Evolutionary conservation across 1,140 invertebrate species (phyloP).

Genomic region (Calephelis virginiensis): DNA sequence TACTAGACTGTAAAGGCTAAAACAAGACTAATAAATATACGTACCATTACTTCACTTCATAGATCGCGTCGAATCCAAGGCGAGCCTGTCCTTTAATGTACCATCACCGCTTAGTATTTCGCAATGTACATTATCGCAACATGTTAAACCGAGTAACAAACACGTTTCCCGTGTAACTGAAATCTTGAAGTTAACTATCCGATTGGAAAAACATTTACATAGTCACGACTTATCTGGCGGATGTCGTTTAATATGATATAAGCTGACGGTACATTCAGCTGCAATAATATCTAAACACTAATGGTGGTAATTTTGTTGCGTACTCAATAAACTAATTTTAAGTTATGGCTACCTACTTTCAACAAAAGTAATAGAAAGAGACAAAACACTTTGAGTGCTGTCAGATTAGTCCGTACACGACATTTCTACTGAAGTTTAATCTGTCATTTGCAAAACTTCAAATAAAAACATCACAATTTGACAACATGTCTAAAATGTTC

Average conservation of each 20-base stretch:
- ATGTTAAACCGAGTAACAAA: conserved; percentile 26
- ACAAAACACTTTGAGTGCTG: no score
- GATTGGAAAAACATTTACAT: conserved; percentile 15
- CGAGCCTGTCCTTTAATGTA: conserved; percentile 42
- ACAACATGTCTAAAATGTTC: no score
- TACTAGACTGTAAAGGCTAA: conserved; percentile 19
- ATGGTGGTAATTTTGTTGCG: no score
- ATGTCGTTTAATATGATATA: conserved; percentile 5
- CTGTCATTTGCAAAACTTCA: no score
- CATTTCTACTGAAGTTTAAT: no score
- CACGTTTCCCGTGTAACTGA: conserved; percentile 23
- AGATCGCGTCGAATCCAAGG: conserved; percentile 43
- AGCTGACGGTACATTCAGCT: not conserved
- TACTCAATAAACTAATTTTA: no score
- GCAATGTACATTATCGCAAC: conserved; percentile 30
- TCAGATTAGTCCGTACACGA: no score
- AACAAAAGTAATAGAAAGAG: no score
- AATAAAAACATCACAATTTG: no score
- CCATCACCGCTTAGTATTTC: conserved; percentile 37
- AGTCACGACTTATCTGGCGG: not conserved
- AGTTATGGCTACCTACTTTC: no score
- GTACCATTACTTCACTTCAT: conserved; percentile 38
- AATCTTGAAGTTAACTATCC: conserved; percentile 17
- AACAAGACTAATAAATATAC: conserved; percentile 36
- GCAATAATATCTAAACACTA: not conserved